phyloP scores from a whole-genome alignment of 2,797 vertebrate species.

The Pseudotriccus pelzelni region DNA sequence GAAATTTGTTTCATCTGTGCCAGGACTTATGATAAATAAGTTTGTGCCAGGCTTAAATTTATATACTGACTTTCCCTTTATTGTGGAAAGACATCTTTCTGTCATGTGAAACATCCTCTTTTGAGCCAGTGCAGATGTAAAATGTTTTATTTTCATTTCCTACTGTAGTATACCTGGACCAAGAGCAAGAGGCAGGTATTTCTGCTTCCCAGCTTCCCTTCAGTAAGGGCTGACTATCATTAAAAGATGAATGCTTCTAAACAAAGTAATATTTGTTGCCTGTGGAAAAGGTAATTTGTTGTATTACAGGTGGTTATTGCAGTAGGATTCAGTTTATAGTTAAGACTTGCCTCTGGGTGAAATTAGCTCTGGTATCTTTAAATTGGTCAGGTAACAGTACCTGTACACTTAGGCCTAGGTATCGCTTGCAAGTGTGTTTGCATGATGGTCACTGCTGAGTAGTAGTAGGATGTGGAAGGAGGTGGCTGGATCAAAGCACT shows the following conservation, averaged over 20 bases:
- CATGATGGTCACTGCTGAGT: not conserved
- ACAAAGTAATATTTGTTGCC: not conserved
- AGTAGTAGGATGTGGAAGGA: not conserved
- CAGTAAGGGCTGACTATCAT: not conserved
- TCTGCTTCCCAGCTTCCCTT: not conserved
- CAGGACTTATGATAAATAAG: not conserved
- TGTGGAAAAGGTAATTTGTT: not conserved
- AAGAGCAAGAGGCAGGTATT: not conserved
- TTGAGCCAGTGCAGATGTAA: not conserved
- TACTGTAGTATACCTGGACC: fast-evolving
- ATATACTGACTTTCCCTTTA: not conserved
- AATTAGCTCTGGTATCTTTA: not conserved
- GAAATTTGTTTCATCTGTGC: not conserved
- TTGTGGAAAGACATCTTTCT: not conserved
- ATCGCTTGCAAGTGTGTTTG: not conserved
- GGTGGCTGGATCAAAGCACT: not conserved
- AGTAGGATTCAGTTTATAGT: not conserved
- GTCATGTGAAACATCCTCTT: not conserved
- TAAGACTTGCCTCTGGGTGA: not conserved
- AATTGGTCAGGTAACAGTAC: not conserved
- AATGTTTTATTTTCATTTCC: not conserved
- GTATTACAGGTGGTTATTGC: not conserved
- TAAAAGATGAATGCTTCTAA: not conserved
- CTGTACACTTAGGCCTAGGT: not conserved
- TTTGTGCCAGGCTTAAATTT: not conserved